Base-by-base conservation (phyloP, 2,888 invertebrate species). In the Macrophya alboannulata region DNA sequence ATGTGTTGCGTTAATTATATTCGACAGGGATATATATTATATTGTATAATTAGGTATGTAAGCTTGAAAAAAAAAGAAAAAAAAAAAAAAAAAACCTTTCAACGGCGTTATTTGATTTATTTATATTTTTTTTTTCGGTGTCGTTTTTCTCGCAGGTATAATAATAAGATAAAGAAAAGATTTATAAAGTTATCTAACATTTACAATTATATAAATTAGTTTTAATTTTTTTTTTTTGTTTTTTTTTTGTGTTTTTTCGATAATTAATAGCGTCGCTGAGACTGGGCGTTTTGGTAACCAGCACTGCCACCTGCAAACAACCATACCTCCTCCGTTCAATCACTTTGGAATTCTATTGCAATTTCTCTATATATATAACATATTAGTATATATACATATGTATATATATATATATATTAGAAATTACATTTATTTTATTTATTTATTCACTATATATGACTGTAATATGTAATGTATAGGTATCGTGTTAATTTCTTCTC, bases 261-360 rank as follows among this genome's bases (percentile, higher is more conserved):
- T 62, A 62, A 89, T 90, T 91, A 89, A 92, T 92, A 92, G 88
- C 89, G 89, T 91, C 91, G 92, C 87, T 91, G 91, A 90, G 89
- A 91, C 89, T 91, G 92, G 91, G 90, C 88, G 91, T 91, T 92
- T 91, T 92, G 90, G 90, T 92, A 92, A 92, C 92, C 92, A 92
- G 92, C 91, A 92, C 91, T 92, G 92, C 91, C 92, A 92, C 91
- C 90, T 91, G 92, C 89, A 89, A 92, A 91, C 91, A 92, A 92
- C 90, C 62, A 91, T 91, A 90, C 88, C 91, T 91, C 89, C 89
- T 90, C 90, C 90, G 87, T 90, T 92, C 89, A 90, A 90, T 91
- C 88, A 88, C 88, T 90, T 88, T 87, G 86, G 21, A 85, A 77
- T 77, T 31, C 25, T 31, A 81, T 81, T 62, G 62, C 31, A 83